phyloP scores from a whole-genome alignment of 1,140 invertebrate genomes.

The Drosophila athabasca region DNA sequence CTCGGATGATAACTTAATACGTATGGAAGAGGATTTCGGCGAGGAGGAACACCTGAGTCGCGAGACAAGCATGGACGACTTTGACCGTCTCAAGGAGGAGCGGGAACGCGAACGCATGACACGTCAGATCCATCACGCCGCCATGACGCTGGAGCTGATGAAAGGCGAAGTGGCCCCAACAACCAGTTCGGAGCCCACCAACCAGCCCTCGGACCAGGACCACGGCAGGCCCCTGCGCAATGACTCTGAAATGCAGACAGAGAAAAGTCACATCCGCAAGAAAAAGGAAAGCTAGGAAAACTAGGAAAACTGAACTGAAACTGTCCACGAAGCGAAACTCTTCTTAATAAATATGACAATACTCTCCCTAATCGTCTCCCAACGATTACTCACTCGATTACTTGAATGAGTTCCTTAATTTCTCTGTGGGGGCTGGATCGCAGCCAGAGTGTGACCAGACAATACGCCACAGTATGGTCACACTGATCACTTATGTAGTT shows the following conservation, averaged over 20 bases:
- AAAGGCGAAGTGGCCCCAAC: conserved; percentile 42
- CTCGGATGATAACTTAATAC: not conserved
- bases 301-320: not conserved
- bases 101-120: conserved; percentile 52
- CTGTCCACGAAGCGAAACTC: not conserved
- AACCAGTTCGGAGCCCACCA: not conserved
- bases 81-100: conserved; percentile 48
- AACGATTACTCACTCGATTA: too few species aligned
- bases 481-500: too few species aligned
- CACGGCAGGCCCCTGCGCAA: not conserved
- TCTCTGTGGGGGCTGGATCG: too few species aligned
- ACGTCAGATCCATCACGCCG: conserved; percentile 56
- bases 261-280: conserved; percentile 3
- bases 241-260: conserved; percentile 15
- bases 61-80: conserved; percentile 52
- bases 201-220: not conserved
- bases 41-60: not conserved
- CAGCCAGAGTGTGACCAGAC: too few species aligned
- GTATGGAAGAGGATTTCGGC: not conserved
- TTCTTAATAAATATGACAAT: not conserved
- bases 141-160: conserved; percentile 59
- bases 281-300: not conserved
- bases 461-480: too few species aligned
- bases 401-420: too few species aligned
- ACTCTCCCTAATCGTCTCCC: not conserved